phyloP scores from a whole-genome alignment of 1,140 invertebrate genomes.

The Diploscapter pachys region DNA sequence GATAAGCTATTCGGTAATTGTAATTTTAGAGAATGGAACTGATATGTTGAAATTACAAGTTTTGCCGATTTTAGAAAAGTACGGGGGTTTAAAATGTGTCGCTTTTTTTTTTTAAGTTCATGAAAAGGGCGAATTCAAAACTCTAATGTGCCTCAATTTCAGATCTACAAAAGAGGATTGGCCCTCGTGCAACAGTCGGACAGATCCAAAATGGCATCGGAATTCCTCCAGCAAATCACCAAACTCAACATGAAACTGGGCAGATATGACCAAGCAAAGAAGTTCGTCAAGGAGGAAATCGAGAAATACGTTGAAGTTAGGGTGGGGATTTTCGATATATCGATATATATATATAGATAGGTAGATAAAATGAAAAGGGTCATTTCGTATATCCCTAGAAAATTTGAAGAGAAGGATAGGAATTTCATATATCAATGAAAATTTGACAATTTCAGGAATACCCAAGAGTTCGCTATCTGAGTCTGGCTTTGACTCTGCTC shows the following conservation, averaged over 20 bases:
- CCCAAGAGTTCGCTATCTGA: slow-evolving; percentile 34
- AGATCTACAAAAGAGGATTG: slow-evolving; percentile 31
- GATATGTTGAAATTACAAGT: too few species aligned
- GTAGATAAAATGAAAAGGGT: slow-evolving; percentile 8
- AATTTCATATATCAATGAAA: not conserved
- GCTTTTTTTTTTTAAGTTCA: not conserved
- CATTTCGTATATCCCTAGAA: not conserved
- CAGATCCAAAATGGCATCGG: slow-evolving; percentile 34
- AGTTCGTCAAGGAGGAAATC: slow-evolving; percentile 32
- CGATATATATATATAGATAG: not conserved
- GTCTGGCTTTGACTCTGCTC: slow-evolving; percentile 32
- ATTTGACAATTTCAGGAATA: slow-evolving; percentile 31
- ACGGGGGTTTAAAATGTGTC: slow-evolving; percentile 10
- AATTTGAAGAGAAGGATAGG: not conserved
- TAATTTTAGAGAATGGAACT: too few species aligned
- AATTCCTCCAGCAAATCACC: slow-evolving; percentile 38
- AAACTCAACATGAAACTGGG: slow-evolving; percentile 29
- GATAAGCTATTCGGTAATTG: too few species aligned
- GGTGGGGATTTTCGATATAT: slow-evolving; percentile 18
- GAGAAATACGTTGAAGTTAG: slow-evolving; percentile 39
- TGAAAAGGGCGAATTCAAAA: too few species aligned
- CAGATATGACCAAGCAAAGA: slow-evolving; percentile 29
- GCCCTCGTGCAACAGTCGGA: slow-evolving; percentile 38
- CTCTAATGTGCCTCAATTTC: not conserved
- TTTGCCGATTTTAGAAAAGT: too few species aligned